Percentiles rank a stretch among this genome's conserved stretches.
Conservation (phyloP, 2,888 invertebrate species). For the Trachelus troglodyta region DNA sequence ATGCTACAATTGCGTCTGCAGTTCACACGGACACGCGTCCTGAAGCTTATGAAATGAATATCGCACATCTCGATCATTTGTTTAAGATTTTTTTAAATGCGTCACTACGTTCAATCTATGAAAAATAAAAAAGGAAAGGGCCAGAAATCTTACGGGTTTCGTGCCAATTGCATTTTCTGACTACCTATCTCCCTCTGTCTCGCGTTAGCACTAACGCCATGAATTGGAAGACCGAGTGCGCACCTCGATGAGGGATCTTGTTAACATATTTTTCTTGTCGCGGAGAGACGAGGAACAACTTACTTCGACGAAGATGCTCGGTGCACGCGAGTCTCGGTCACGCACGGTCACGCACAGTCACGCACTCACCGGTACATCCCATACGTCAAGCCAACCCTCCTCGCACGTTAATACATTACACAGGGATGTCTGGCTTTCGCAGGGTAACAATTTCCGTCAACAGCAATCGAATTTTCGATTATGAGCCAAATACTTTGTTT, state of each 20-base stretch:
- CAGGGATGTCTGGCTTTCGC: too few relatives aligned
- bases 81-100: not conserved
- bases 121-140: too few relatives aligned
- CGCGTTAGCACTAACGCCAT: not conserved
- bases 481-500: too few relatives aligned
- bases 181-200: not conserved
- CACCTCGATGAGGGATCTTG: conserved; percentile 48
- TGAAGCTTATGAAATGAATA: conserved; percentile 65
- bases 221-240: conserved; percentile 5
- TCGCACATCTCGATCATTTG: conserved; percentile 57
- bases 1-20: conserved; percentile 4
- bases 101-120: too few relatives aligned
- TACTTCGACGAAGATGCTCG: conserved; percentile 39
- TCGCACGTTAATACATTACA: too few relatives aligned
- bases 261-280: conserved; percentile 57
- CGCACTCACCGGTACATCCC: conserved; percentile 7
- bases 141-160: too few relatives aligned
- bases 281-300: conserved; percentile 50
- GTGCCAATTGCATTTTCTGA: too few relatives aligned
- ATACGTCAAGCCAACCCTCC: not conserved
- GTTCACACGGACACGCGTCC: conserved; percentile 63
- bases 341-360: conserved; percentile 47
- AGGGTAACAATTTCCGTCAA: not conserved
- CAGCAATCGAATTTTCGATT: not conserved
- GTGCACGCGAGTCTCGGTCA: conserved; percentile 47